Conservation (phyloP, 2,113 vertebrate genomes). For the Heptranchias perlo region DNA sequence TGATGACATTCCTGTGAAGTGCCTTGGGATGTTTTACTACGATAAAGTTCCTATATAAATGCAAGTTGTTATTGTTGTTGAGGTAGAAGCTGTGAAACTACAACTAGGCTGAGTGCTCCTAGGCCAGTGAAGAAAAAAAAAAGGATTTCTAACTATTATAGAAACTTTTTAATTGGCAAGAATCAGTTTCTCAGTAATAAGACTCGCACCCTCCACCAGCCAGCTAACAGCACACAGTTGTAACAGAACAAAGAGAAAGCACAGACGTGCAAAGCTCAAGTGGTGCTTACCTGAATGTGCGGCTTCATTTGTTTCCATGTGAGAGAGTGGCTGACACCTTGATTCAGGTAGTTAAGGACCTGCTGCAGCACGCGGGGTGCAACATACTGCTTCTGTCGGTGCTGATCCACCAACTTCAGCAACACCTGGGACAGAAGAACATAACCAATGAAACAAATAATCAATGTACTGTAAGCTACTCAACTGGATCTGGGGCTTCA, state of each 20-base stretch:
- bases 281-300: conserved; percentile 78
- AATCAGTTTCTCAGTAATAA: not conserved
- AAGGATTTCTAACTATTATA: not conserved
- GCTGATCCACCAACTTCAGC: conserved; percentile 85
- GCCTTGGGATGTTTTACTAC: not conserved
- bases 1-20: not conserved
- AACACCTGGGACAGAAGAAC: conserved; percentile 63
- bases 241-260: not conserved
- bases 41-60: not conserved
- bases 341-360: conserved; percentile 80
- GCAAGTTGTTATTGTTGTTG: not conserved
- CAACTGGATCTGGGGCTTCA: not conserved
- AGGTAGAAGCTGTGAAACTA: not conserved
- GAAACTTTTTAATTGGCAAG: not conserved
- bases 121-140: not conserved
- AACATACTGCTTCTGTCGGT: conserved; percentile 81
- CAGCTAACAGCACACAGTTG: not conserved
- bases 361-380: conserved; percentile 88
- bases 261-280: not conserved
- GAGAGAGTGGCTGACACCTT: conserved; percentile 78
- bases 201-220: not conserved
- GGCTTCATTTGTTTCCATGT: conserved; percentile 97
- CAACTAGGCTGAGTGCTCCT: not conserved
- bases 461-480: conserved; percentile 27
- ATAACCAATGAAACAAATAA: not conserved